Evolutionary conservation across 2,113 vertebrate species (phyloP), one percentile per base, ranked within the genome.

Genomic region (Heterocephalus glaber): DNA sequence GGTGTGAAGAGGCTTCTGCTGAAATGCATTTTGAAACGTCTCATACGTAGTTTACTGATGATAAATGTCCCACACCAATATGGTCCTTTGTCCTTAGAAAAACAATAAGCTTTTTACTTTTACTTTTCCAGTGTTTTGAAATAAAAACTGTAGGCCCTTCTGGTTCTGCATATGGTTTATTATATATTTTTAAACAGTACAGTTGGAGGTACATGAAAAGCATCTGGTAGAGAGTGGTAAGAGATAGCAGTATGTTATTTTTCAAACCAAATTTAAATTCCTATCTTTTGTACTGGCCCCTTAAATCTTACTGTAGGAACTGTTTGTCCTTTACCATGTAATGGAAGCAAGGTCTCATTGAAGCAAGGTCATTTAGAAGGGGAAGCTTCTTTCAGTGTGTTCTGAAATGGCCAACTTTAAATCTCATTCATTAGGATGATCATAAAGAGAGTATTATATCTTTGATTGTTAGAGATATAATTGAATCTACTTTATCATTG

Each of bases 211-310:
- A 56, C 7, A 63, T 60, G n/a, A 82, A 70, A 82, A 56, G 2
- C 52, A 52, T 70, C 76, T 83, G 30, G 30, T 26, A 92, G 68
- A 84, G 24, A 35, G 11, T 20, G 17, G 7, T 41, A 11, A 61
- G 5, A 54, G 47, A 74, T 7, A 92, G n/a, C 1, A 19, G 9
- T 24, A 38, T 12, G 1, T 44, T 41, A 58, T 56, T 56, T 92
- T 85, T 94, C 66, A 86, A 85, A n/a, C 19, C 22, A 91, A 89
- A 82, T 86, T 58, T 86, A 95, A 97, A 94, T 60, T 74, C 33
- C 30, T 30, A 6, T 80, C 60, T 56, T 11, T 47, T 84, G 63
- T 13, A n/a, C n/a, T 30, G 6, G 19, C 22, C 33, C 30, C 63
- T 92, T 93, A 88, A 89, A 83, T 91, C 74, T 87, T 17, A 2